A percentile compares a stretch with the other conserved stretches of the same genome.
Conservation (phyloP, 92 coral and sea anemone genomes). For the Zoanthus solanderi region DNA sequence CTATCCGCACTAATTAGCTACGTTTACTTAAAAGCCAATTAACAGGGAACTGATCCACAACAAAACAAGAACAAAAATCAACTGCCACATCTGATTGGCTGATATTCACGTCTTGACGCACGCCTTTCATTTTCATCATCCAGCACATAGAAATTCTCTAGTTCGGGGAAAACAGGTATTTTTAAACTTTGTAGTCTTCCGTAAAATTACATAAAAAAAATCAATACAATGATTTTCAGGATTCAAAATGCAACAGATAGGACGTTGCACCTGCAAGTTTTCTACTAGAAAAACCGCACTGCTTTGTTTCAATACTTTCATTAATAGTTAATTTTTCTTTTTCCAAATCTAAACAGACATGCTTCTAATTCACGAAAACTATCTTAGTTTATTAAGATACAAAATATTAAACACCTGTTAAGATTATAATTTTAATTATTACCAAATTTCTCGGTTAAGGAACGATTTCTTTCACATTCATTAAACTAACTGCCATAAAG, state of each 20-base stretch:
- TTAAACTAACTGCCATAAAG: neutral
- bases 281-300: neutral
- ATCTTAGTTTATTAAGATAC: neutral
- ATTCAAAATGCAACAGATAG: neutral
- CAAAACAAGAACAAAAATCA: neutral
- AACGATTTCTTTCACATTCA: neutral
- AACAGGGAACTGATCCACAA: conserved; percentile 7
- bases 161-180: neutral
- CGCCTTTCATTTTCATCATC: conserved; percentile 24
- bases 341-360: conserved; percentile 15
- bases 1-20: conserved; percentile 24
- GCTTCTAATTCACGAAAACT: conserved; percentile 20
- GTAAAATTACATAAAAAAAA: neutral
- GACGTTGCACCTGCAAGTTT: neutral
- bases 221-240: neutral
- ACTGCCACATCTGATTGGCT: conserved; percentile 15
- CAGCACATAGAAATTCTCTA: neutral
- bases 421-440: conserved; percentile 15
- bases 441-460: conserved; percentile 5
- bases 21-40: conserved; percentile 44
- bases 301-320: conserved; percentile 32
- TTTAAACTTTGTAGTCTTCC: neutral
- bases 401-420: conserved; percentile 23
- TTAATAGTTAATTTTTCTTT: conserved; percentile 25
- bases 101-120: neutral